Conservation (phyloP, 2,888 invertebrate species). For the Pollenia griseotomentosa region DNA sequence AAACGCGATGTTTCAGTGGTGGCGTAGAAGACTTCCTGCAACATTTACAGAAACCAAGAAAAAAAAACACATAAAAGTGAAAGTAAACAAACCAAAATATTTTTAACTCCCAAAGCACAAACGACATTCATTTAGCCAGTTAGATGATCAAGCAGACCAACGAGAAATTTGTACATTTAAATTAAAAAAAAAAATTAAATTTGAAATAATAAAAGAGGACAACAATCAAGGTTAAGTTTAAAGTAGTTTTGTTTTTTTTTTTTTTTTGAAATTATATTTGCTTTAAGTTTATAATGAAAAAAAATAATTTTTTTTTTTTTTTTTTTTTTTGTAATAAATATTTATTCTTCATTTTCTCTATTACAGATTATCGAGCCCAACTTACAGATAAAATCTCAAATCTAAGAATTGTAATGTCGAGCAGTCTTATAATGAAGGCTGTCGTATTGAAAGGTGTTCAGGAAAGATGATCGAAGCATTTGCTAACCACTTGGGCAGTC, state of each 20-base stretch:
- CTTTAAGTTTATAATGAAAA: slow-evolving; percentile 24
- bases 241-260: slow-evolving; percentile 51
- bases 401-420: slow-evolving; percentile 21
- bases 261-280: slow-evolving; percentile 10
- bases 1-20: slow-evolving; percentile 31
- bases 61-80: slow-evolving; percentile 51
- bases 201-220: slow-evolving; percentile 28
- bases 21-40: slow-evolving; percentile 59
- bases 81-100: slow-evolving; percentile 55
- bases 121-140: not conserved
- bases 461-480: slow-evolving; percentile 84
- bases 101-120: slow-evolving; percentile 11
- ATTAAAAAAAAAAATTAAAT: slow-evolving; percentile 37
- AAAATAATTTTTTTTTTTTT: not conserved
- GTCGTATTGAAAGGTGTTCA: slow-evolving; percentile 21
- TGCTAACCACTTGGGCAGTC: slow-evolving; percentile 83
- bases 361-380: slow-evolving; percentile 1
- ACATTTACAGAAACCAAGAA: slow-evolving; percentile 14
- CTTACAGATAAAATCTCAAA: not conserved
- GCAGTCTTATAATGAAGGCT: slow-evolving; percentile 65
- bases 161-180: slow-evolving; percentile 37
- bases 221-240: slow-evolving; percentile 66
- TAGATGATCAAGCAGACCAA: not conserved
- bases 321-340: slow-evolving; percentile 15
- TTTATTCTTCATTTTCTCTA: slow-evolving; percentile 9